A percentile compares a stretch with the other conserved stretches of the same genome.
phyloP scores from a whole-genome alignment of 1,140 invertebrate species.

The Dinoponera quadriceps region DNA sequence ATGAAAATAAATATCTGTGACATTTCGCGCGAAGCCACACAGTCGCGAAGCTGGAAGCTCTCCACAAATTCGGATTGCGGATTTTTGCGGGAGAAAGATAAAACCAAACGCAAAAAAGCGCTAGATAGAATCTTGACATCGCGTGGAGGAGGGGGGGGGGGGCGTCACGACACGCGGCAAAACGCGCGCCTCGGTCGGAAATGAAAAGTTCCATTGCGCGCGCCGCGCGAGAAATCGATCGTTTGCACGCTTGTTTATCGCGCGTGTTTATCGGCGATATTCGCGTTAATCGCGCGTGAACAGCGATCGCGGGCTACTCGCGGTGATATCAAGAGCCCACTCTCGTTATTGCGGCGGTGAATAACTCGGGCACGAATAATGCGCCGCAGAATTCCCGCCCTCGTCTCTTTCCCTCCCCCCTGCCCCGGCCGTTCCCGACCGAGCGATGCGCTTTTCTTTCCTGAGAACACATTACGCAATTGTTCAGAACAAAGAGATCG shows the following conservation, averaged over 20 bases:
- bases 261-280: constrained; percentile 9
- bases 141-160: too few relatives aligned
- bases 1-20: too few relatives aligned
- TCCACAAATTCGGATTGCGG: not conserved
- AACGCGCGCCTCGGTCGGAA: too few relatives aligned
- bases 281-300: constrained; percentile 41
- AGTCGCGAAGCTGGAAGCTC: not conserved
- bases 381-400: constrained; percentile 31
- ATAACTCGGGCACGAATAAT: constrained; percentile 59
- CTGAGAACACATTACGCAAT: constrained; percentile 63
- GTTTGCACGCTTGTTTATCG: too few relatives aligned
- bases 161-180: too few relatives aligned
- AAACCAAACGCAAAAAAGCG: not conserved
- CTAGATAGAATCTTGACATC: not conserved
- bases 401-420: not conserved
- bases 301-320: constrained; percentile 21
- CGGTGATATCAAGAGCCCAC: constrained; percentile 48
- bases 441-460: constrained; percentile 63
- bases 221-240: too few relatives aligned
- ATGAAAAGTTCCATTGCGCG: too few relatives aligned
- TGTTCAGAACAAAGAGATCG: constrained; percentile 62
- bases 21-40: too few relatives aligned
- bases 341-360: constrained; percentile 51
- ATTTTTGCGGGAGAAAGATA: not conserved
- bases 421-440: not conserved